Evolutionary conservation across 2,797 vertebrate genomes (phyloP), one percentile per base, ranked within the genome.

Genomic region (Schizothorax lantsangensis): DNA sequence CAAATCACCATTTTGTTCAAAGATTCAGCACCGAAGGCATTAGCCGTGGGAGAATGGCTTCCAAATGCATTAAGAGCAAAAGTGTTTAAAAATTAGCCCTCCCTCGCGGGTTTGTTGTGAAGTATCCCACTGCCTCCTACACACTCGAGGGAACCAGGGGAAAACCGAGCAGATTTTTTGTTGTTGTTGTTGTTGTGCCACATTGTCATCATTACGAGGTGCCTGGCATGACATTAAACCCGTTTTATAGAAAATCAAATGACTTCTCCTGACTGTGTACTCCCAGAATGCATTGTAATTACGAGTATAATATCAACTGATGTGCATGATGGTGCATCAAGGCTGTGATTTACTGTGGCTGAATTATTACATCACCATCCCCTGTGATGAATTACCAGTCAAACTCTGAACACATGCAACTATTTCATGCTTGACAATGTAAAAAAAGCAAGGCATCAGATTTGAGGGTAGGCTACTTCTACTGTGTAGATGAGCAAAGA

Each of bases 211-310:
- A 92, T 92, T 91, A 91, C 88, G 68, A 90, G 59, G 88, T 86
- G 87, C 88, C 91, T 91, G 88, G 92, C 91, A 90, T 90, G 91
- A 91, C 91, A 93, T 87, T 91, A 91, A 87, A 87, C 73, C 91
- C 59, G 85, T 90, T 92, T 91, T 90, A 88, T 77, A 88, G 84
- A 84, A 86, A 82, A 91, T 91, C 91, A 90, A 91, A 93, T 88
- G 86, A 82, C 88, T 90, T 89, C 85, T 88, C 89, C 84, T 93
- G 88, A 93, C 89, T 89, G 88, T 75, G 66, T 86, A 90, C 90
- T 91, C 92, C 92, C 85, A 69, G 87, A 92, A 89, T 91, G 90
- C 90, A 91, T 91, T 91, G 91, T 90, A 91, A 92, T 93, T 90
- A 90, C 88, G 66, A 86, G 90, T 72, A 87, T 89, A 91, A 90